phyloP scores from a whole-genome alignment of 2,113 vertebrate genomes.

The Dasyornis broadbenti region DNA sequence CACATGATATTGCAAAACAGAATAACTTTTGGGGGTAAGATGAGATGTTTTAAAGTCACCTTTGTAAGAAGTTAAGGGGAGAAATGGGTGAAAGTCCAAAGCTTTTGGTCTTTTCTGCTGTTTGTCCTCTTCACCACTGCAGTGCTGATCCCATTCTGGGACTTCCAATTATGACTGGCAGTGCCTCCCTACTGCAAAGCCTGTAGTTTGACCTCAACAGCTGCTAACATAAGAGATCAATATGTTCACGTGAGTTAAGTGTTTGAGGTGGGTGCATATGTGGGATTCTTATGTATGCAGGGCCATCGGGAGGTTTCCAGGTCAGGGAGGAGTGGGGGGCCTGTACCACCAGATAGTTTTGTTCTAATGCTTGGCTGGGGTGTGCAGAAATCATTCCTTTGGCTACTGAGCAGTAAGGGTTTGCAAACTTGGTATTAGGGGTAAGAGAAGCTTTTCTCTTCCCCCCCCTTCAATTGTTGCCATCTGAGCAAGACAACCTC shows the following conservation, averaged over 20 bases:
- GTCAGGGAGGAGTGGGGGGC: neutral
- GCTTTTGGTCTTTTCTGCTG: neutral
- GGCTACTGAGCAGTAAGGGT: neutral
- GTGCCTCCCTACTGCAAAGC: neutral
- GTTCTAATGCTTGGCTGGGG: neutral
- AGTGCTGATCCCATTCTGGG: neutral
- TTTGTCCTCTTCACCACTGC: neutral
- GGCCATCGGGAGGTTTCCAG: neutral
- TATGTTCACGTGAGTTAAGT: neutral
- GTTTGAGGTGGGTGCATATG: neutral
- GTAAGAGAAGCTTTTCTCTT: neutral
- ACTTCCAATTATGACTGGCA: neutral
- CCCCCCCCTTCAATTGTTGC: neutral
- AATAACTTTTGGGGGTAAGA: neutral
- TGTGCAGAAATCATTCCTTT: neutral
- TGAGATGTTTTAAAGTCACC: neutral
- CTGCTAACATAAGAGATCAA: neutral
- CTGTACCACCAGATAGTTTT: neutral
- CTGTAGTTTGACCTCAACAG: neutral
- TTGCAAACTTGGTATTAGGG: neutral
- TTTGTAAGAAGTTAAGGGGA: neutral
- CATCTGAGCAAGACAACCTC: neutral
- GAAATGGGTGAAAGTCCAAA: neutral
- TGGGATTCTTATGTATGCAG: neutral
- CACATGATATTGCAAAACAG: neutral